These are phyloP conservation scores for Neodon shergylaensis DNA, from an alignment of 2,113 vertebrate species.

Conservation along the genomic window DNA sequence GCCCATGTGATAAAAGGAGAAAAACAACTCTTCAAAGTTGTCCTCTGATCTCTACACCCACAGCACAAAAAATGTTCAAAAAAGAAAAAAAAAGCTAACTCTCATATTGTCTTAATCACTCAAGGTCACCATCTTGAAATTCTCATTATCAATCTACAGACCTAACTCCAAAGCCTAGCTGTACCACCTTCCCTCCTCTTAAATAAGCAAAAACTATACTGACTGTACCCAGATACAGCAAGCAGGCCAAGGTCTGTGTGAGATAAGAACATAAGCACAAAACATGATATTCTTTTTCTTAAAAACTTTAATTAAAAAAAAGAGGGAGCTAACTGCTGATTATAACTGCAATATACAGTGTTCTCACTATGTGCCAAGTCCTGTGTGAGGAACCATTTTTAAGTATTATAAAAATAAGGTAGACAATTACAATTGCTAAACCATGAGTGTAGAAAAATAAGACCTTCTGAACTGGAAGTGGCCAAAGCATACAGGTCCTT, in stretches of 20 bases:
- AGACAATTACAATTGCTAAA: background rate
- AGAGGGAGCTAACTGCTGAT: background rate
- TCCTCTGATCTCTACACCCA: background rate
- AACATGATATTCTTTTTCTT: slow-evolving; percentile 40
- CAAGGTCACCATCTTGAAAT: slow-evolving; percentile 41
- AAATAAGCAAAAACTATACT: slow-evolving; percentile 44
- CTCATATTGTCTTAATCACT: slow-evolving; percentile 5
- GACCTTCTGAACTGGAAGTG: background rate
- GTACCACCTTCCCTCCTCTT: background rate
- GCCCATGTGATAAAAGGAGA: background rate
- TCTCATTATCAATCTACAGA: slow-evolving; percentile 14
- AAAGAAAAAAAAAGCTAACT: background rate
- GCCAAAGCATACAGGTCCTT: background rate
- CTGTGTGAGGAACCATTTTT: background rate
- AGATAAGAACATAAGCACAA: slow-evolving; percentile 38
- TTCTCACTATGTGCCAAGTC: background rate
- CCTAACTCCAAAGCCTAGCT: background rate
- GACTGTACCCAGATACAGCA: slow-evolving; percentile 19
- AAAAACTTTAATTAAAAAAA: slow-evolving; percentile 41
- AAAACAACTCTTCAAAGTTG: background rate
- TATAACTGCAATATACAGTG: slow-evolving; percentile 28
- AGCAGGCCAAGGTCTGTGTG: slow-evolving; percentile 4
- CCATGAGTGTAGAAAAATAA: slow-evolving; percentile 13
- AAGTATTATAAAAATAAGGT: background rate
- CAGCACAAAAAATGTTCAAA: background rate